Evolutionary conservation across 37 sponge, comb jelly and placozoan species (phyloP), one percentile per base, ranked within the genome.

Genomic region (Agelas oroides): DNA sequence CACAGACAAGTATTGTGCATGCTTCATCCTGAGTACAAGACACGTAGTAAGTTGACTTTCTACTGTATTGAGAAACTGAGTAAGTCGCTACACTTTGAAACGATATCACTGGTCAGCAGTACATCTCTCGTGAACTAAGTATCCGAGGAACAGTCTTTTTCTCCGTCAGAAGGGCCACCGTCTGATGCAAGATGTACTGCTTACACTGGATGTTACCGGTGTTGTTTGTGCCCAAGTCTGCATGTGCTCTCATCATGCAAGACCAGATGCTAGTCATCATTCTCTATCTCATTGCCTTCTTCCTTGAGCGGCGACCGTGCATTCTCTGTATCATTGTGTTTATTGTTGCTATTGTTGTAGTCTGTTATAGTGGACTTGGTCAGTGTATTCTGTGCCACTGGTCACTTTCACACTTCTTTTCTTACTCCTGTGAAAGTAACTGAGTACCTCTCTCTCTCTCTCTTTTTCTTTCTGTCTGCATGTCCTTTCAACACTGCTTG

Each of bases 131-230:
- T n/a, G n/a, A n/a, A n/a, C n/a, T n/a, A n/a, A n/a, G n/a, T n/a
- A n/a, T 46, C 46, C 8, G 46, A 46, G 3, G 8, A 12, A 3
- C 46, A 12, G 46, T 46, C 8, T 46, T 8, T 46, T 8, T 46
- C 8, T 46, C 46, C 8, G 46, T 12, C 46, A 8, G 8, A 8
- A 12, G 46, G 6, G 3, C 6, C 46, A 46, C 46, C 46, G 3
- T 46, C 3, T 3, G 46, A 46, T 46, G 46, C 73, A 72, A 5
- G 30, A 97, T 97, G 98, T 95, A 97, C 71, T 97, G 98, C 53
- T 77, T 97, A 37, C 98, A 97, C 62, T 97, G 98, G 98, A 91
- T 97, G 69, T 75, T 97, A 17, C 98, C 98, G 17, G 84, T 97
- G n/a, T 83, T 97, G 20, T 75, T 97, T 52, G 67, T 97, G 0